phyloP scores from a whole-genome alignment of 2,113 vertebrate genomes.

The Collichthys lucidus region DNA sequence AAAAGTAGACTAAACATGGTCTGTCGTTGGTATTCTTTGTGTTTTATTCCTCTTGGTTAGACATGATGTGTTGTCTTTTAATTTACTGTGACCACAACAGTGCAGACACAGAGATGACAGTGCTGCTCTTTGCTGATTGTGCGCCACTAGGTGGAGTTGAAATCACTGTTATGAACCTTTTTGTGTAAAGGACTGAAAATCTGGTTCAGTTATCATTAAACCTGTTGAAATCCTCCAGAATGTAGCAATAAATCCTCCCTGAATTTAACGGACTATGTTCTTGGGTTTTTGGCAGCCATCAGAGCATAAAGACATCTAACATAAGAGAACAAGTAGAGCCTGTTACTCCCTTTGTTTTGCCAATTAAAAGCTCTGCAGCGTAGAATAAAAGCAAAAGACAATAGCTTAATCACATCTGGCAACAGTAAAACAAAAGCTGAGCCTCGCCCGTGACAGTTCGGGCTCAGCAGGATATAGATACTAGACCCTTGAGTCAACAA shows the following conservation, averaged over 20 bases:
- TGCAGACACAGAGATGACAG: neutral
- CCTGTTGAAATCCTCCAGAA: neutral
- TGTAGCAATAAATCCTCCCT: neutral
- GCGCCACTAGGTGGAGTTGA: constrained; percentile 73
- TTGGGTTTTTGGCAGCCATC: neutral
- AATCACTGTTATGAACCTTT: constrained; percentile 10
- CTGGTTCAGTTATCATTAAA: neutral
- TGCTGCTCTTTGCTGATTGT: neutral
- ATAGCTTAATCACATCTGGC: constrained; percentile 27
- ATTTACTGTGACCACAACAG: constrained; percentile 3
- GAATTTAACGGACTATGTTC: neutral
- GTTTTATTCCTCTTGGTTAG: constrained; percentile 10
- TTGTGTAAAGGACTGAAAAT: neutral
- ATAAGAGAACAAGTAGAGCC: constrained; percentile 16
- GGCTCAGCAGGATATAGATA: constrained; percentile 54
- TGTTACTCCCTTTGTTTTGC: constrained; percentile 10
- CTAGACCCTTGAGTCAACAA: constrained; percentile 54
- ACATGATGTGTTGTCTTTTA: constrained; percentile 35
- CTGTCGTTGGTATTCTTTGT: constrained; percentile 1
- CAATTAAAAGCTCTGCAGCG: constrained; percentile 20
- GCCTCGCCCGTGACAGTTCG: constrained; percentile 49
- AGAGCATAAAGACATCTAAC: neutral
- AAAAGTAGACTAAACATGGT: constrained; percentile 61
- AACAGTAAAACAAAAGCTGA: constrained; percentile 7
- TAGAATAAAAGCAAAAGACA: constrained; percentile 19